Evolutionary conservation across 1,140 invertebrate species (phyloP), one percentile per base, ranked within the genome.

Genomic region (Conopomorpha cramerella): DNA sequence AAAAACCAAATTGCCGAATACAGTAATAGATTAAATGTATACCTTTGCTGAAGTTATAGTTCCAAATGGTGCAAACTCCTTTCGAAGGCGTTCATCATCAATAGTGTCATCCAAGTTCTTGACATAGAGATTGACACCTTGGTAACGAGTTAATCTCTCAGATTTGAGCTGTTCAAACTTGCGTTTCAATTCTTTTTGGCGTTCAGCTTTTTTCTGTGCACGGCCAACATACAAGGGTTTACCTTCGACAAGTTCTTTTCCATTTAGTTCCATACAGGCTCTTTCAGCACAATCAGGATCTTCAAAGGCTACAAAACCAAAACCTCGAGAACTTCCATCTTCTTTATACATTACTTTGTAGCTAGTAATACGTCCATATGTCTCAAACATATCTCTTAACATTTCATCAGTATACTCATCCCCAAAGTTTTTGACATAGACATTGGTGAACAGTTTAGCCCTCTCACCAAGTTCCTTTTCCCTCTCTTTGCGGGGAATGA

Each of bases 261-360:
- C 92, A 78, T 98, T 96, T 11, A 98, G 73, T 26, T 93, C 93
- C 31, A 89, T 82, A 7, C 95, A 93, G 46, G 95, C 95, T 54
- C 86, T 85, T 70, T 99, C 96, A 34, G 98, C 98, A 44, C 89
- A 87, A 68, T 98, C 96, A 30, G 96, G 91, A 63, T 96, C 92
- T 77, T 99, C 95, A 80, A 95, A 99, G 23, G 95, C 95, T 35
- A 99, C 97, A 82, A 99, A 99, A 10, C 98, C 98, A 82, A 99
- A 99, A n/a, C 98, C 96, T 70, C 92, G 90, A 12, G 93, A 93
- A 61, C 94, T 93, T 3, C 94, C 95, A 65, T 92, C 88, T 34
- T 94, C 90, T 58, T 95, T 95, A 50, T 83, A 89, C 93, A 98
- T 97, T 4, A 98, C 92, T 79, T 95, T 95, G 59, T 95, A 92